Evolutionary conservation across 2,113 vertebrate species (phyloP), one percentile per base, ranked within the genome.

Genomic region (Nycticorax nycticorax): DNA sequence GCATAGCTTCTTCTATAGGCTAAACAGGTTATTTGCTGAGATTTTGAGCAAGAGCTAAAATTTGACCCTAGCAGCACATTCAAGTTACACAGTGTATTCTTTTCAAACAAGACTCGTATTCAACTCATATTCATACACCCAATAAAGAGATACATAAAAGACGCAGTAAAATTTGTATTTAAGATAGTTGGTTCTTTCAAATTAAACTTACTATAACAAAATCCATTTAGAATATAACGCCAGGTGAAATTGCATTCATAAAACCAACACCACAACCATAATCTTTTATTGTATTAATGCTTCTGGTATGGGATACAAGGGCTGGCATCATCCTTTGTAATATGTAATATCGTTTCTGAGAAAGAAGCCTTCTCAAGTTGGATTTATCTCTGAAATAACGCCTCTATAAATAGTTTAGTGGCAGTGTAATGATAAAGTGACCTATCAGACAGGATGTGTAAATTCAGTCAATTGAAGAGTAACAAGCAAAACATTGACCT

Each of bases 111-210:
- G 79, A 55, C 76, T 92, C 75, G 41, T 20, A 50, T 32, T 77
- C 82, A 79, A 48, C 45, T 88, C 52, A 12, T 81, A 91, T 91
- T 96, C 90, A 82, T 39, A 83, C 1, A 43, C 11, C 43, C 22
- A 78, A 77, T 91, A 93, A 93, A 89, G 92, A 92, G 37, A 74
- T 18, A 90, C 20, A 92, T 91, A 86, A 96, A 80, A 92, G 48
- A 71, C 95, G 95, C 88, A 95, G 83, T 77, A 97, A 90, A 96
- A 89, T 63, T 85, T 91, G 66, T 92, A 78, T 88, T 96, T 95
- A 85, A 92, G 93, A 84, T 81, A 95, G 68, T 37, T 43, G 30
- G 6, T 26, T 72, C 86, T 92, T 94, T 92, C 43, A 72, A 88
- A 96, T 92, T 96, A 94, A 95, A 93, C 84, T 92, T 75, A 75